A percentile compares a stretch with the other conserved stretches of the same genome.
Conservation (phyloP, 2,113 vertebrate genomes). For the Theristicus caerulescens region DNA sequence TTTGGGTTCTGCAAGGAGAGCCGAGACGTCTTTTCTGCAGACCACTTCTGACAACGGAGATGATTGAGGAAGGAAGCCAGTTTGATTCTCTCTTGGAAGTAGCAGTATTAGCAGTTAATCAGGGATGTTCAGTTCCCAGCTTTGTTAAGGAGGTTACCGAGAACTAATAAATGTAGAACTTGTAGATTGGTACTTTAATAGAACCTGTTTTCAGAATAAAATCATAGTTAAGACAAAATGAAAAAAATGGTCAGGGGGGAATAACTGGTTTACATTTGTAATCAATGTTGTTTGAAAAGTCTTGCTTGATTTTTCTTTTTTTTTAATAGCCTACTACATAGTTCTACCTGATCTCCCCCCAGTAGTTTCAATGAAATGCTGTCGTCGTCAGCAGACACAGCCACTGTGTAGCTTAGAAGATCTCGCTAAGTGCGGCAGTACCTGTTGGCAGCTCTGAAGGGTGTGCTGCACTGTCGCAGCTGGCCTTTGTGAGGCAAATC, state of each 20-base stretch:
- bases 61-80: background rate
- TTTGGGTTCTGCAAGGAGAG: background rate
- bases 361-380: background rate
- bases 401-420: fast-evolving
- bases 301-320: background rate
- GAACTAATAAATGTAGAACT: background rate
- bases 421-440: fast-evolving
- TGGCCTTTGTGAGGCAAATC: background rate
- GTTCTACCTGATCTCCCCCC: background rate
- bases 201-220: background rate
- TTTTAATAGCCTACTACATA: background rate
- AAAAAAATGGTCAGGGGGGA: background rate
- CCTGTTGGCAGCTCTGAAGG: background rate
- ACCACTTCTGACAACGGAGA: background rate
- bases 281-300: background rate
- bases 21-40: background rate
- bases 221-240: background rate
- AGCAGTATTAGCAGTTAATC: background rate
- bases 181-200: background rate
- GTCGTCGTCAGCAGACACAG: background rate
- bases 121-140: background rate
- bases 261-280: background rate
- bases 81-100: background rate
- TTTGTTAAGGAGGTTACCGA: background rate
- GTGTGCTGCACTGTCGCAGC: background rate